These are phyloP conservation scores for Prinia subflava DNA, from an alignment of 2,113 vertebrate genomes.

Conservation along the genomic window DNA sequence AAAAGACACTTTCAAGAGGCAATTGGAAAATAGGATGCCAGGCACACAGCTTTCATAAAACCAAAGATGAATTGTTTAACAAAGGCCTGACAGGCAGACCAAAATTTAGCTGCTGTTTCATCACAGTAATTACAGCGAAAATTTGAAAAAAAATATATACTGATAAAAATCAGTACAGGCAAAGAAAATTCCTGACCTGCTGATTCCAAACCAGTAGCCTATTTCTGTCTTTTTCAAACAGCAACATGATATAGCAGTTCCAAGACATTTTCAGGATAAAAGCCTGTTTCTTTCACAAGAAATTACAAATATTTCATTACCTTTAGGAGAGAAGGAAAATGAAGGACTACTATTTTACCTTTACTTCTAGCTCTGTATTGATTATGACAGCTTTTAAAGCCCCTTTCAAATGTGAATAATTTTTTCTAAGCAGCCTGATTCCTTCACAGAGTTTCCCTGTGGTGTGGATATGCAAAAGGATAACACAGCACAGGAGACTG, in stretches of 20 bases:
- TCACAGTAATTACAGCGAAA: not conserved
- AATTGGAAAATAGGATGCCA: not conserved
- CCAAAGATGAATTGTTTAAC: not conserved
- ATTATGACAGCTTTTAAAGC: not conserved
- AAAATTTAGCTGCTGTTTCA: not conserved
- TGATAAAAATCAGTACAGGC: not conserved
- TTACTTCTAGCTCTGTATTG: not conserved
- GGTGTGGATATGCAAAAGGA: not conserved
- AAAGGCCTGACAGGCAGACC: not conserved
- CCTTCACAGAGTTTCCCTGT: fast-evolving
- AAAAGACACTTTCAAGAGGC: not conserved
- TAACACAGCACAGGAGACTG: fast-evolving
- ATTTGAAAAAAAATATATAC: not conserved
- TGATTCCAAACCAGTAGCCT: not conserved
- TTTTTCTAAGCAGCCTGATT: not conserved
- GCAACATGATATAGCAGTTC: not conserved
- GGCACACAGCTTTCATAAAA: not conserved
- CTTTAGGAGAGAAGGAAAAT: not conserved
- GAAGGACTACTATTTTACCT: not conserved
- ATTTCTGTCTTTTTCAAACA: not conserved
- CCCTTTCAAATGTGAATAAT: not conserved
- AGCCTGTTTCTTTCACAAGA: not conserved
- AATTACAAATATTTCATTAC: not conserved
- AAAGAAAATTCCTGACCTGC: not conserved
- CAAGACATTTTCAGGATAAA: not conserved